phyloP scores from a whole-genome alignment of 37 sponge, comb jelly and placozoan species.

The Agelas oroides region DNA sequence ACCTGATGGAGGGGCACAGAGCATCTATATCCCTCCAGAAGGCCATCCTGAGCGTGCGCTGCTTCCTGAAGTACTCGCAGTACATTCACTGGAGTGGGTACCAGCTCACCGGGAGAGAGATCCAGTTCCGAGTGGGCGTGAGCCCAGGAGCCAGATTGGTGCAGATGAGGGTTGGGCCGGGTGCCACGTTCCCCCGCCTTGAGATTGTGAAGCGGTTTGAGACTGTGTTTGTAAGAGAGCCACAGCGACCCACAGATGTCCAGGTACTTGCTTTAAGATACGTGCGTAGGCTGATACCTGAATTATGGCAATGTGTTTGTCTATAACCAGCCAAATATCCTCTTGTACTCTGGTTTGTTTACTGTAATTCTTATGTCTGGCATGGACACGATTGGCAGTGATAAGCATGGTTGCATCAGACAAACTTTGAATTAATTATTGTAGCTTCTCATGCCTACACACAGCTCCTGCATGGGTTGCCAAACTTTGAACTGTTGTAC shows the following conservation, averaged over 20 bases:
- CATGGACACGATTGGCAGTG: neutral
- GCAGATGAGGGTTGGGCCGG: neutral
- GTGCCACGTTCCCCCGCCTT: constrained; percentile 59
- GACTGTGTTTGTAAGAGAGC: constrained; percentile 27
- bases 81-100: constrained; percentile 85
- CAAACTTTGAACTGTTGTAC: neutral
- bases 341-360: too few relatives aligned
- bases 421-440: too few relatives aligned
- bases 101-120: constrained; percentile 81
- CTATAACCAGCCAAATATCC: neutral
- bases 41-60: constrained; percentile 71
- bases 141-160: neutral
- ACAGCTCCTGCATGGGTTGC: neutral
- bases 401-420: neutral
- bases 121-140: constrained; percentile 24
- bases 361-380: too few relatives aligned
- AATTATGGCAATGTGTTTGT: neutral
- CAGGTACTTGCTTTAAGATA: constrained; percentile 61
- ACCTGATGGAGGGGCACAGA: constrained; percentile 66
- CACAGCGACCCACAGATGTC: constrained; percentile 30
- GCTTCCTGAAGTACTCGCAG: constrained; percentile 66
- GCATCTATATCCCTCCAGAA: constrained; percentile 72
- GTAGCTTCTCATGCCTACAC: neutral
- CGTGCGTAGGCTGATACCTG: neutral
- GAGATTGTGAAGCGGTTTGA: constrained; percentile 53